Evolutionary conservation across 2,113 vertebrate genomes (phyloP).

Genomic region (Terrapene triunguis): DNA sequence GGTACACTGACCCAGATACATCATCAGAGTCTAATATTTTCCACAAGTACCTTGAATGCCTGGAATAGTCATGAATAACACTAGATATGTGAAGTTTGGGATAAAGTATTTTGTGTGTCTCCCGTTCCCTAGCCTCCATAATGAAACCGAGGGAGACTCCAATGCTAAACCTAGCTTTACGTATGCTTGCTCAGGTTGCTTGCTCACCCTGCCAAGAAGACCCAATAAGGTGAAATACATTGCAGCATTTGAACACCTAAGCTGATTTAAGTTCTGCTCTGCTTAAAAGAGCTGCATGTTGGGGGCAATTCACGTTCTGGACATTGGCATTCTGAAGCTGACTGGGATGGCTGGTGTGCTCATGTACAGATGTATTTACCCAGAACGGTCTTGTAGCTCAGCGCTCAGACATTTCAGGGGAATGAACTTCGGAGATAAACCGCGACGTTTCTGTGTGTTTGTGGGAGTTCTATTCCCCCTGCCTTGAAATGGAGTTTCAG

Average conservation of each 20-base stretch:
- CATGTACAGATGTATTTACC: slow-evolving; percentile 72
- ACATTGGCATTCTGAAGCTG: slow-evolving; percentile 69
- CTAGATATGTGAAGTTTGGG: background rate
- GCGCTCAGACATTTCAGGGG: slow-evolving; percentile 55
- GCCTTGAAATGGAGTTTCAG: slow-evolving; percentile 52
- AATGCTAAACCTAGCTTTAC: background rate
- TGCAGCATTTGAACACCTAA: slow-evolving; percentile 31
- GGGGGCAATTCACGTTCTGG: slow-evolving; percentile 66
- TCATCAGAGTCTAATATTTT: background rate
- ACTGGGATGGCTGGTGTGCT: slow-evolving; percentile 51
- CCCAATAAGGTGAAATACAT: slow-evolving; percentile 18
- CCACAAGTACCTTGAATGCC: background rate
- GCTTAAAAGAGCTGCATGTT: slow-evolving; percentile 54
- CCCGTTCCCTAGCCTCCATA: background rate
- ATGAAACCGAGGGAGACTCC: background rate
- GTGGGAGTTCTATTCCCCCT: slow-evolving; percentile 46
- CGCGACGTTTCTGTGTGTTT: slow-evolving; percentile 39
- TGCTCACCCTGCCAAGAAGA: background rate
- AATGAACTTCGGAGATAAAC: slow-evolving; percentile 60
- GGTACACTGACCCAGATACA: background rate
- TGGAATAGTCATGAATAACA: background rate
- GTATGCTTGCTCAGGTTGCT: background rate
- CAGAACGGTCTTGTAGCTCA: slow-evolving; percentile 54
- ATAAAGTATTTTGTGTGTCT: background rate
- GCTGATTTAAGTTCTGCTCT: slow-evolving; percentile 49